Conservation (phyloP, 2,113 vertebrate species). For the Kobus ellipsiprymnus region DNA sequence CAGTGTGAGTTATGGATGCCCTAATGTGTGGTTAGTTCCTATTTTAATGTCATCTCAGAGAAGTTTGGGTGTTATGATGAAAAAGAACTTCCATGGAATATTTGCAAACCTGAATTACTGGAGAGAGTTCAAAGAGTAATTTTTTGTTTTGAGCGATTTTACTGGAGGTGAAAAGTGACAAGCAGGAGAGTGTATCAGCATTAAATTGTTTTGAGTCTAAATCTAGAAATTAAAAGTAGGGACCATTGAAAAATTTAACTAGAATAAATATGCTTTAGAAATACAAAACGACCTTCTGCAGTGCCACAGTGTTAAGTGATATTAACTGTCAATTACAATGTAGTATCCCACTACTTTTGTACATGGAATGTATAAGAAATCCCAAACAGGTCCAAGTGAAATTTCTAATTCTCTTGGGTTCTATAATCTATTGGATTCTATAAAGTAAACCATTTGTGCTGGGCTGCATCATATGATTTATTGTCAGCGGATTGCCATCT, state of each 20-base stretch:
- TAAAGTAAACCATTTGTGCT: background rate
- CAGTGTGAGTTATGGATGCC: conserved; percentile 41
- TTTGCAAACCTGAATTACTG: conserved; percentile 64
- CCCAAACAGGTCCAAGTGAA: background rate
- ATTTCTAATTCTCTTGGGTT: conserved; percentile 19
- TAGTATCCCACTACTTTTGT: background rate
- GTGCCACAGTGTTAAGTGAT: conserved; percentile 31
- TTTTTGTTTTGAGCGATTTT: conserved; percentile 64
- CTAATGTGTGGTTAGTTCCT: conserved; percentile 14
- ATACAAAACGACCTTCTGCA: conserved; percentile 31
- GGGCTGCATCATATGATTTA: background rate
- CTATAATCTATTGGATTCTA: background rate
- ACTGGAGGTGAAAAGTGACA: background rate
- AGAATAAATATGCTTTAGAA: conserved; percentile 46
- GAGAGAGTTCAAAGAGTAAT: conserved; percentile 72
- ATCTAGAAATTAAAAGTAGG: conserved; percentile 23
- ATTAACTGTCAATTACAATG: background rate
- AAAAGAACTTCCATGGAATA: conserved; percentile 62
- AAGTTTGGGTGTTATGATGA: conserved; percentile 39
- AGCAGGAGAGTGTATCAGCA: conserved; percentile 36
- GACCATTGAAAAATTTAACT: conserved; percentile 19
- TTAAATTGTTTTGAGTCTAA: conserved; percentile 42
- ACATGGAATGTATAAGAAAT: background rate
- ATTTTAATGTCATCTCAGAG: conserved; percentile 57
- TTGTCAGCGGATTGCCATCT: background rate